Evolutionary conservation across 2,797 vertebrate species (phyloP).

Genomic region (Chaenodraco wilsoni): DNA sequence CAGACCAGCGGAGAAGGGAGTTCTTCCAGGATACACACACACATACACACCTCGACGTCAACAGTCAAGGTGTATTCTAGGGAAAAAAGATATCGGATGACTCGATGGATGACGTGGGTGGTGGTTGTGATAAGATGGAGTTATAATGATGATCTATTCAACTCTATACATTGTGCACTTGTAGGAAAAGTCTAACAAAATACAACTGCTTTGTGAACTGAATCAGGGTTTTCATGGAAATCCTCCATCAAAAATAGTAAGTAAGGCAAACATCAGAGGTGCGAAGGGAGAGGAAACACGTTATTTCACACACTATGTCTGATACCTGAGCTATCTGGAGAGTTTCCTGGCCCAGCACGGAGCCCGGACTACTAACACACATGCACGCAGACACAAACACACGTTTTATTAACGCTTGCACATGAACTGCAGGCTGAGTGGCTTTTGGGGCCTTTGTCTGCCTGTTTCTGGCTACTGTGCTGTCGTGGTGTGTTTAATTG

Average conservation of each 20-base stretch:
- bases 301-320: constrained; percentile 79
- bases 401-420: constrained; percentile 42
- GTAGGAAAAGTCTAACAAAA: constrained; percentile 83
- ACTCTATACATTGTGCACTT: constrained; percentile 83
- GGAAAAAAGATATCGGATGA: neutral
- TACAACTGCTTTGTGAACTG: constrained; percentile 84
- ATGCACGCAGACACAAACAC: constrained; percentile 22
- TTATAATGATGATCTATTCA: constrained; percentile 64
- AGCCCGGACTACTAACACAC: constrained; percentile 58
- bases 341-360: constrained; percentile 71
- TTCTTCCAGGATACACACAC: constrained; percentile 28
- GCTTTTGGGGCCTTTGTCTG: constrained; percentile 60
- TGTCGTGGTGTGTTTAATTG: constrained; percentile 74
- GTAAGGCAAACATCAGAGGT: constrained; percentile 86
- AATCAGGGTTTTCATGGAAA: constrained; percentile 76
- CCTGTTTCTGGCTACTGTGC: constrained; percentile 69
- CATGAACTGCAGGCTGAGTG: constrained; percentile 61
- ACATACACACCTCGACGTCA: constrained; percentile 46
- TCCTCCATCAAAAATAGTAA: constrained; percentile 84
- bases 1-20: constrained; percentile 57
- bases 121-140: constrained; percentile 58
- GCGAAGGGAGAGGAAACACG: constrained; percentile 77
- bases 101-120: constrained; percentile 44
- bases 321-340: constrained; percentile 85
- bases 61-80: constrained; percentile 50